Conservation (phyloP, 1,140 invertebrate genomes). For the Littorina saxatilis region DNA sequence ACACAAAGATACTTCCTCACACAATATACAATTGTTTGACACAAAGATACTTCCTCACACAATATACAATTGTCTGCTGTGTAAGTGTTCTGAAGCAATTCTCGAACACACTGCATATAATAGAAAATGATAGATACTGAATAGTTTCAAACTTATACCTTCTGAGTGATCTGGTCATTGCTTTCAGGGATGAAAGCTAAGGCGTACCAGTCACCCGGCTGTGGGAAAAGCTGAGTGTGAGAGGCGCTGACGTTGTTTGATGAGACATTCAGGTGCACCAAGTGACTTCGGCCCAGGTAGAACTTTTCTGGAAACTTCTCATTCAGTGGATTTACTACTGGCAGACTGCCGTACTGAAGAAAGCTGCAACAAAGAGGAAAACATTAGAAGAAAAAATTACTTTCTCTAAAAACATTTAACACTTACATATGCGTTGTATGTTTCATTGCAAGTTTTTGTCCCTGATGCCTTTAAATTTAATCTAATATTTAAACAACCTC, state of each 20-base stretch:
- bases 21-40: too few species aligned
- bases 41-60: too few species aligned
- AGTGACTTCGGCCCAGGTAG: slow-evolving; percentile 67
- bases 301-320: slow-evolving; percentile 81
- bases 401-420: background rate
- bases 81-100: too few species aligned
- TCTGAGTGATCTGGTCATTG: slow-evolving; percentile 79
- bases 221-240: slow-evolving; percentile 75
- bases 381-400: background rate
- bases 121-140: too few species aligned
- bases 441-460: too few species aligned
- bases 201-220: slow-evolving; percentile 87
- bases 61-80: too few species aligned
- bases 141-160: too few species aligned
- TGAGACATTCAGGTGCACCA: slow-evolving; percentile 75
- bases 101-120: too few species aligned
- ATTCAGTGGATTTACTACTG: slow-evolving; percentile 86
- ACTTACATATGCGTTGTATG: background rate
- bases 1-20: too few species aligned
- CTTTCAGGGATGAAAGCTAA: slow-evolving; percentile 84
- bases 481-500: too few species aligned
- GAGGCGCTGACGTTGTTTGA: slow-evolving; percentile 70
- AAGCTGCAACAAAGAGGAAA: slow-evolving; percentile 72
- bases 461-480: too few species aligned
- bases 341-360: slow-evolving; percentile 83